Percentiles rank a stretch among this genome's conserved stretches.
These are phyloP conservation scores for Siphonodentalium dalli DNA, from an alignment of 2,888 invertebrate species.

Conservation along the genomic window DNA sequence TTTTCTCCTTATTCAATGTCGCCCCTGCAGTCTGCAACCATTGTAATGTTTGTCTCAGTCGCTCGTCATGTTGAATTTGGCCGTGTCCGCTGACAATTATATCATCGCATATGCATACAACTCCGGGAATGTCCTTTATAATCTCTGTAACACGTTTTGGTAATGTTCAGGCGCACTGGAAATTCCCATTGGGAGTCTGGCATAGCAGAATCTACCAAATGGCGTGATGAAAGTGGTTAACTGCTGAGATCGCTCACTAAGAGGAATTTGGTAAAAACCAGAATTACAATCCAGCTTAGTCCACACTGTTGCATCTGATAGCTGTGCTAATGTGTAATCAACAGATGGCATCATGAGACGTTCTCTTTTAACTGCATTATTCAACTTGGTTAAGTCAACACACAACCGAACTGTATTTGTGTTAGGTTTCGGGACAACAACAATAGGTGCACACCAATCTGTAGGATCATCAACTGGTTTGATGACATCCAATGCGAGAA, in stretches of 20 bases:
- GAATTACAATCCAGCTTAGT: slow-evolving; percentile 29
- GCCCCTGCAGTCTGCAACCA: slow-evolving; percentile 8
- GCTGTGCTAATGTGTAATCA: slow-evolving; percentile 12
- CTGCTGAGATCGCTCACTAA: slow-evolving; percentile 13
- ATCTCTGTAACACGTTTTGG: slow-evolving; percentile 60
- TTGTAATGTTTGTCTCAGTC: slow-evolving; percentile 6
- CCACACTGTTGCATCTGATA: slow-evolving; percentile 19
- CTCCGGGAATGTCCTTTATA: slow-evolving; percentile 18
- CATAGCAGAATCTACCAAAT: slow-evolving; percentile 37
- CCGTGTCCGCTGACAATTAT: slow-evolving; percentile 13
- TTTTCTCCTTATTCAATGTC: slow-evolving; percentile 19
- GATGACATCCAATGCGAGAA: slow-evolving; percentile 49
- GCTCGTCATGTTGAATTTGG: slow-evolving; percentile 19
- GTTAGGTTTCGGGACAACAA: slow-evolving; percentile 45
- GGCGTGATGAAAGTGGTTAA: slow-evolving; percentile 41
- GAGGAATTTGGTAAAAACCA: slow-evolving; percentile 27
- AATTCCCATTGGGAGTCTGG: slow-evolving; percentile 39
- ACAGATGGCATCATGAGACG: slow-evolving; percentile 13
- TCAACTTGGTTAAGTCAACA: slow-evolving; percentile 24
- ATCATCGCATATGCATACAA: slow-evolving; percentile 27
- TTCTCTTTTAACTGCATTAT: slow-evolving; percentile 21
- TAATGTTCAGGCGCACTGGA: slow-evolving; percentile 64
- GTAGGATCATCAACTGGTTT: slow-evolving; percentile 46
- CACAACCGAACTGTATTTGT: slow-evolving; percentile 19
- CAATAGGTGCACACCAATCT: slow-evolving; percentile 59